Conservation (phyloP, 1,140 invertebrate species). For the Hormaphis cornu region DNA sequence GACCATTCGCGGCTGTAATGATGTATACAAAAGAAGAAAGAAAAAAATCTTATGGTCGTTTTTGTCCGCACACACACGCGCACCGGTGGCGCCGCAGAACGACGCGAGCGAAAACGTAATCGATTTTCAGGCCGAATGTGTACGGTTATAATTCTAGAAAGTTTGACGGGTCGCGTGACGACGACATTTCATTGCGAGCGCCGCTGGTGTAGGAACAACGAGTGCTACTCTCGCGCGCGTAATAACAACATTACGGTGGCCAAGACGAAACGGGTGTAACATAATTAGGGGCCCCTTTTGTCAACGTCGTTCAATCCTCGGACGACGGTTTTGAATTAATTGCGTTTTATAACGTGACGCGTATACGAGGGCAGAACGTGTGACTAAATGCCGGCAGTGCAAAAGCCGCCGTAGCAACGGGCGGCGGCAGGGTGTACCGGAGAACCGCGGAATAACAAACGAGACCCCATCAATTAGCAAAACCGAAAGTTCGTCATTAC, state of each 20-base stretch:
- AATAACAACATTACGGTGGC: neutral
- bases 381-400: constrained; percentile 27
- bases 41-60: constrained; percentile 10
- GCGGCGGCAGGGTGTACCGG: neutral
- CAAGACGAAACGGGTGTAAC: constrained; percentile 5
- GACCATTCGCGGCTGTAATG: too few species aligned
- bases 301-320: constrained; percentile 8
- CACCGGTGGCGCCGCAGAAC: neutral
- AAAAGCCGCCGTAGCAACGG: neutral
- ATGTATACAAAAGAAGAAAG: neutral
- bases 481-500: constrained; percentile 31
- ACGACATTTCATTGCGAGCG: constrained; percentile 15
- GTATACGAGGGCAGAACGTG: constrained; percentile 23
- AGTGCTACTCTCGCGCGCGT: neutral
- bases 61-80: neutral
- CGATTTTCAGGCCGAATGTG: constrained; percentile 25
- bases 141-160: constrained; percentile 29
- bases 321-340: constrained; percentile 30
- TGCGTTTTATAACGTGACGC: constrained; percentile 30
- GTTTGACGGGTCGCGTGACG: constrained; percentile 31
- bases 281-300: constrained; percentile 29
- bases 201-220: constrained; percentile 3
- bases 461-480: constrained; percentile 31
- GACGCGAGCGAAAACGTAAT: constrained; percentile 4
- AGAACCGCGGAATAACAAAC: constrained; percentile 24